Evolutionary conservation across 2,888 invertebrate species (phyloP).

Genomic region (Chymomyza amoena): DNA sequence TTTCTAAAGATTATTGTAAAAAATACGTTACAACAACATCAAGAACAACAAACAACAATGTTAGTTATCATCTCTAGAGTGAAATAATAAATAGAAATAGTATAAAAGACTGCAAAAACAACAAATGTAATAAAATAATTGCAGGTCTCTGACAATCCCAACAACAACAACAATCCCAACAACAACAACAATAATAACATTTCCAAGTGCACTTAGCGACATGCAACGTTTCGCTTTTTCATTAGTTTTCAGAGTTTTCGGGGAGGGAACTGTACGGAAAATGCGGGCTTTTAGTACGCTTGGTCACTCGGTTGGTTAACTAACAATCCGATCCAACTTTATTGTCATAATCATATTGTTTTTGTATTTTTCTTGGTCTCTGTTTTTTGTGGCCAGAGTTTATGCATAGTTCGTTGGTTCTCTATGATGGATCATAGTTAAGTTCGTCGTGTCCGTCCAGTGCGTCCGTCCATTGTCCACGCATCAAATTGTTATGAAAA

Average conservation of each 20-base stretch:
- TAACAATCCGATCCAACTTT: constrained; percentile 2
- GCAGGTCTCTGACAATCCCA: constrained; percentile 52
- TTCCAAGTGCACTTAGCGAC: constrained; percentile 58
- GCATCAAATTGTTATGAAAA: background rate
- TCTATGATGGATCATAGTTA: background rate
- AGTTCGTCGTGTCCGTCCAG: background rate
- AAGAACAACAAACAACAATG: constrained; percentile 47
- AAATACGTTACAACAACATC: constrained; percentile 18
- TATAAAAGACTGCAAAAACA: constrained; percentile 26
- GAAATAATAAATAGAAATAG: background rate
- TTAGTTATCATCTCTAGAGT: constrained; percentile 47
- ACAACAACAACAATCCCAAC: constrained; percentile 16
- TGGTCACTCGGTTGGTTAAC: background rate
- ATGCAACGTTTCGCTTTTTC: constrained; percentile 58
- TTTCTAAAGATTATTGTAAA: background rate
- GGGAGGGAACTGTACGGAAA: background rate
- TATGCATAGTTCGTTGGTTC: background rate
- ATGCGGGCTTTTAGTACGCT: background rate
- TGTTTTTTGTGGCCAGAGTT: background rate
- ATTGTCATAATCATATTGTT: constrained; percentile 34
- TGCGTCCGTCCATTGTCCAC: background rate
- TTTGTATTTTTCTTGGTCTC: constrained; percentile 15
- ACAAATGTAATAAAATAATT: constrained; percentile 64
- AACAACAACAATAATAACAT: constrained; percentile 31
- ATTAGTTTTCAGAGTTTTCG: background rate